Evolutionary conservation across 2,888 invertebrate genomes (phyloP), one percentile per base, ranked within the genome.

Genomic region (Chouioia cunea): DNA sequence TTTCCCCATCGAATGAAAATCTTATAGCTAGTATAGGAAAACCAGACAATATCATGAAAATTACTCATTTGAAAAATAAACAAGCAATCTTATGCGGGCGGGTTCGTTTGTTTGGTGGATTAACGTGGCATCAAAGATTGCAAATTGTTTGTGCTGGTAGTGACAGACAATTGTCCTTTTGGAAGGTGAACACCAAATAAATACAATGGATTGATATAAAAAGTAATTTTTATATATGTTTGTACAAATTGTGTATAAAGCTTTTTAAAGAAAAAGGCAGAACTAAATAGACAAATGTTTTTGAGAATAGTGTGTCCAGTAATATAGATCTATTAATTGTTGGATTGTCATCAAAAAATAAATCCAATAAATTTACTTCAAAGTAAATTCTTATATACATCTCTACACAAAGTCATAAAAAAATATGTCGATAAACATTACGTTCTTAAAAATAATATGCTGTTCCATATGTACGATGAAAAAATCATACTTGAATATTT

Each of bases 21-120:
- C 86, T 92, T 0, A 83, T 92, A 18, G 92, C 92, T 1, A 91
- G 90, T 36, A 87, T 91, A 57, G 93, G 93, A 12, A 87, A 89
- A 58, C 90, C 92, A 0, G 90, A 91, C 74, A 88, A 90, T 70
- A 88, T 89, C 22, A 82, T 93, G 4, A 93, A 92, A 85, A 89
- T 93, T 0, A 88, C 89, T 53, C 89, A 88, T 78, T 86, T 88
- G 58, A 89, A 87, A 79, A 89, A 88, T 54, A 88, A 90, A 78
- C 88, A 87, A 76, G 87, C 89, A 0, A 81, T 89, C 52, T 80
- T 91, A 14, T 88, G 88, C 74, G 87, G 89, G 0, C 83, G 85
- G 60, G 81, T 91, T 3, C 87, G 87, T 77, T 81, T 90, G 12
- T 88, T 88, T 50, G 89, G 89, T 1, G 91, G 91, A 46, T 80